Percentiles rank a stretch among this genome's conserved stretches.
Evolutionary conservation across 2,113 vertebrate species (phyloP).

Genomic region (Vulpes ferrilata): DNA sequence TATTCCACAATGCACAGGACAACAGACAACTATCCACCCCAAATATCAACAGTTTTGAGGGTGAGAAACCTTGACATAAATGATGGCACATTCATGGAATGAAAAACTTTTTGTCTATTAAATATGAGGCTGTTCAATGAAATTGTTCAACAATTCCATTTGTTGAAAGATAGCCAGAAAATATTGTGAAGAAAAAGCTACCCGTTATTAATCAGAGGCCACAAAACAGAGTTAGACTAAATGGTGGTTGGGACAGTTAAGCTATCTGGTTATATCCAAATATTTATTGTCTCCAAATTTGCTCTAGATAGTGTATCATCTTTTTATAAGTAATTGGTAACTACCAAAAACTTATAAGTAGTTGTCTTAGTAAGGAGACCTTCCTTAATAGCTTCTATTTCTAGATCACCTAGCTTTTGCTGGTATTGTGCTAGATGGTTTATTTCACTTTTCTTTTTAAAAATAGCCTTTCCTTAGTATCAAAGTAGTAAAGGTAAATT

Average conservation of each 20-base stretch:
- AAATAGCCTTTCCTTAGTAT: not conserved
- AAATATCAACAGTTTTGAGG: not conserved
- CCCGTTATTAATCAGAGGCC: not conserved
- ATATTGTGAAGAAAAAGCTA: not conserved
- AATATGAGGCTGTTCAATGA: not conserved
- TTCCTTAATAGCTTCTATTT: conserved; percentile 55
- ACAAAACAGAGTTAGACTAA: not conserved
- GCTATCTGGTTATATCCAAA: conserved; percentile 3
- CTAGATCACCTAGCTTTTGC: not conserved
- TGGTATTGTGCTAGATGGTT: not conserved
- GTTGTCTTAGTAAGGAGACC: not conserved
- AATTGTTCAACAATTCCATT: not conserved
- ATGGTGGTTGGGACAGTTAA: not conserved
- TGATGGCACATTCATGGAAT: not conserved
- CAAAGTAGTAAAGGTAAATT: not conserved
- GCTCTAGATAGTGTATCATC: not conserved
- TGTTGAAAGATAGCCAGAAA: not conserved
- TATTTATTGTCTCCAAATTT: conserved; percentile 20
- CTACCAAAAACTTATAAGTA: conserved; percentile 36
- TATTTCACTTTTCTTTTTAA: not conserved
- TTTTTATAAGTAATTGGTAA: conserved; percentile 37
- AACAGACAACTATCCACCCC: not conserved
- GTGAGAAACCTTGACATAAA: conserved; percentile 23
- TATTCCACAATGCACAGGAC: too few species aligned
- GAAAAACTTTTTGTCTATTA: not conserved